These are phyloP conservation scores for Brachyptera risi DNA, from an alignment of 2,888 invertebrate genomes.

Conservation along the genomic window DNA sequence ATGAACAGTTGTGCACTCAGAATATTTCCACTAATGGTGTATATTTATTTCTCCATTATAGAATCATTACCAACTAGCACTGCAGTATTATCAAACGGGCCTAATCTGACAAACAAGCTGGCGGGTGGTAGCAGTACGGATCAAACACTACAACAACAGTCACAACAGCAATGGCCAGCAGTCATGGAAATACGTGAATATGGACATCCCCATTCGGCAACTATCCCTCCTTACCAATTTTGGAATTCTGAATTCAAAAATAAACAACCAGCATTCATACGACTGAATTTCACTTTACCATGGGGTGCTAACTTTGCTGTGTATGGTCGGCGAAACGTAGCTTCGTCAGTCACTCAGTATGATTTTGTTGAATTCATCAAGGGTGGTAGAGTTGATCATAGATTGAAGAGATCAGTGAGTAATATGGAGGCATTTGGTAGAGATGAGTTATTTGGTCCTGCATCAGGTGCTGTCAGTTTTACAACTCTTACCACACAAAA, in stretches of 20 bases:
- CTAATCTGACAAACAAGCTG: slow-evolving; percentile 22
- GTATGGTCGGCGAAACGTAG: slow-evolving; percentile 90
- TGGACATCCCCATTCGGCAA: slow-evolving; percentile 75
- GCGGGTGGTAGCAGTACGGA: slow-evolving; percentile 27
- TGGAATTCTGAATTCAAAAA: slow-evolving; percentile 92
- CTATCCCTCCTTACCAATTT: slow-evolving; percentile 86
- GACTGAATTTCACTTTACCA: slow-evolving; percentile 84
- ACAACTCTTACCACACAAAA: slow-evolving; percentile 29
- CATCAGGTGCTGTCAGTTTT: slow-evolving; percentile 30
- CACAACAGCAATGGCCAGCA: slow-evolving; percentile 59
- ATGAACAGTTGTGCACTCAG: too few species aligned
- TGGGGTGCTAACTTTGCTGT: slow-evolving; percentile 94
- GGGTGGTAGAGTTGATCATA: slow-evolving; percentile 75
- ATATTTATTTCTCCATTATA: slow-evolving; percentile 44
- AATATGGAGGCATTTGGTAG: slow-evolving; percentile 17
- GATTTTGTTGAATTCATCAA: slow-evolving; percentile 95
- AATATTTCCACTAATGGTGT: too few species aligned
- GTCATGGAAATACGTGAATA: slow-evolving; percentile 78
- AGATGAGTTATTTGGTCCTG: slow-evolving; percentile 4
- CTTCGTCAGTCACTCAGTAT: slow-evolving; percentile 94
- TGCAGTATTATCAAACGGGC: slow-evolving; percentile 60
- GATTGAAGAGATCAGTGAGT: slow-evolving; percentile 53
- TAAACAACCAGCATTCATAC: slow-evolving; percentile 84
- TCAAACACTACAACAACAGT: slow-evolving; percentile 57
- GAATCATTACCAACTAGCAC: slow-evolving; percentile 72